Percentiles rank a stretch among this genome's conserved stretches.
Evolutionary conservation across 2,797 vertebrate genomes (phyloP).

Genomic region (Etheostoma perlongum): DNA sequence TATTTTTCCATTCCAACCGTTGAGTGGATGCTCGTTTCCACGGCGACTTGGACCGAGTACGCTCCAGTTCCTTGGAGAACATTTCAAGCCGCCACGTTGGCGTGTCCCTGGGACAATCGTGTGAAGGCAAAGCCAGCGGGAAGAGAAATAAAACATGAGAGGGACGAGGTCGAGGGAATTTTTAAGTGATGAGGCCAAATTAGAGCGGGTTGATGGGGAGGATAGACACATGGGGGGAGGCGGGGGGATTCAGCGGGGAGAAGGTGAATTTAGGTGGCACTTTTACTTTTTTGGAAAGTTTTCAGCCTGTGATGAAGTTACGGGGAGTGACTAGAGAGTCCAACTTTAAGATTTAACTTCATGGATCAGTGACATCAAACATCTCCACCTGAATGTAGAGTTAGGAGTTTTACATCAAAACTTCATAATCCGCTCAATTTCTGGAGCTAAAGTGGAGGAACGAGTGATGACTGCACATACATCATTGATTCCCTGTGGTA

Average conservation of each 20-base stretch:
- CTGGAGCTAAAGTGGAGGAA: background rate
- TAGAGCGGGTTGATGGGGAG: constrained; percentile 23
- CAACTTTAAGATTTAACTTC: constrained; percentile 10
- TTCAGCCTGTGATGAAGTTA: constrained; percentile 27
- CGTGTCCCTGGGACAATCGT: constrained; percentile 28
- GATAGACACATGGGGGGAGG: background rate
- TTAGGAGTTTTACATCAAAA: constrained; percentile 12
- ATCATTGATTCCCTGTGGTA: background rate
- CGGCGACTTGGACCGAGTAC: background rate
- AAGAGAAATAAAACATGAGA: constrained; percentile 51
- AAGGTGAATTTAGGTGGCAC: constrained; percentile 23
- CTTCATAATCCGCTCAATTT: background rate
- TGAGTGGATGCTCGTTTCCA: constrained; percentile 14
- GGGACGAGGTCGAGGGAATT: constrained; percentile 36
- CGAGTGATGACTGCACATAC: background rate
- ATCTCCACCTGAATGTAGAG: background rate
- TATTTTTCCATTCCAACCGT: constrained; percentile 37
- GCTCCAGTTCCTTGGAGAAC: constrained; percentile 47
- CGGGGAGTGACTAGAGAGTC: background rate
- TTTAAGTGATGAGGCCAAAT: constrained; percentile 32
- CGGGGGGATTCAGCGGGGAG: background rate
- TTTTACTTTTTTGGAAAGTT: constrained; percentile 20
- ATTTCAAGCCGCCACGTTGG: constrained; percentile 3
- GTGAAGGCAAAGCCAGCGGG: constrained; percentile 19
- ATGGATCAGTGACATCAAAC: background rate